Conservation (phyloP, 92 coral and sea anemone genomes). For the Zoanthus solanderi region DNA sequence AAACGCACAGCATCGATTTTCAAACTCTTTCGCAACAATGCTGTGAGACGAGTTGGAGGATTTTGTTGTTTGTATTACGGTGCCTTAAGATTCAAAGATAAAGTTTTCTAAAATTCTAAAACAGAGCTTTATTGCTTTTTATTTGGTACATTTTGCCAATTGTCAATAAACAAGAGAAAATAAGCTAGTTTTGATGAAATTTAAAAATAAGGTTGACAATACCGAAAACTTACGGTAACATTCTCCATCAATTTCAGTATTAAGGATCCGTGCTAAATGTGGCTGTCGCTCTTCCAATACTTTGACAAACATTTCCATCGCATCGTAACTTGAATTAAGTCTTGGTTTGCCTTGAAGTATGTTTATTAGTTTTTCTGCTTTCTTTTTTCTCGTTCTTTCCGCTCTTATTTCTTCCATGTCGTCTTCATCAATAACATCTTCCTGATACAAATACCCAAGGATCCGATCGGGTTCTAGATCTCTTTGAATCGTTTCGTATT, state of each 20-base stretch:
- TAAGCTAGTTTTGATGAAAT: background rate
- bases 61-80: too few relatives aligned
- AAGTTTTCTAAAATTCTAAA: background rate
- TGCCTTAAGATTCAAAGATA: too few relatives aligned
- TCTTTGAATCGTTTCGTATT: slow-evolving; percentile 53
- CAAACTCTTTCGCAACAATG: too few relatives aligned
- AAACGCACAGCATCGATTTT: too few relatives aligned
- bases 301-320: slow-evolving; percentile 60
- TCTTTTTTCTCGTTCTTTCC: slow-evolving; percentile 65
- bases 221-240: background rate
- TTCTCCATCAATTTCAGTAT: slow-evolving; percentile 57
- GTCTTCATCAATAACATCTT: slow-evolving; percentile 81
- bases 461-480: slow-evolving; percentile 85
- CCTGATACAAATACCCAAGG: slow-evolving; percentile 79
- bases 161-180: too few relatives aligned
- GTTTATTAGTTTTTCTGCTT: slow-evolving; percentile 66
- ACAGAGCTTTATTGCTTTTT: too few relatives aligned
- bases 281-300: slow-evolving; percentile 73
- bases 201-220: background rate
- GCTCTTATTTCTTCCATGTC: slow-evolving; percentile 79
- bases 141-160: too few relatives aligned
- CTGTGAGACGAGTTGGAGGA: too few relatives aligned
- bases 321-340: background rate
- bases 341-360: slow-evolving; percentile 52
- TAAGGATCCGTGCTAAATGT: slow-evolving; percentile 74